Base-by-base conservation (phyloP, 1,140 invertebrate species). In the Trichoplusia ni region DNA sequence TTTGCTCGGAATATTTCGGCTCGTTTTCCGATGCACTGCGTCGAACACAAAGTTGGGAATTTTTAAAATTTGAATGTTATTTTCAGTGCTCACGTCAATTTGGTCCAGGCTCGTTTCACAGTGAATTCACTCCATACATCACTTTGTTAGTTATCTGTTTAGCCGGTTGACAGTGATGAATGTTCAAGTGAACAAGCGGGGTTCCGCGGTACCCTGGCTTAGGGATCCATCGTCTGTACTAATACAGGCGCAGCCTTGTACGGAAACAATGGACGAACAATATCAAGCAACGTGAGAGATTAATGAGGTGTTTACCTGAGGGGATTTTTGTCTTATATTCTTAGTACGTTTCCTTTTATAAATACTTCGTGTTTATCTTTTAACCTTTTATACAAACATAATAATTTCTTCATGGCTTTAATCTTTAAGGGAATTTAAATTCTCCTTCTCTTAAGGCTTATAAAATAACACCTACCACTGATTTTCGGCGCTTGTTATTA, bases 141-240 rank as follows among this genome's bases (percentile, higher is more conserved):
- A 79, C 76, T 68, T 65, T 62, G 68, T 75, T 73, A 73, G 68
- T 75, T 75, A 78, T 78, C 70, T 73, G 69, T 75, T 70, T 69
- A 70, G 63, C 58, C 44, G 53, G 58, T 44, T 75, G 76, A 79
- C 73, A 64, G 67, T 73, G 76, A 79, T 73, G 69, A 76, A 79
- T 79, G 76, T 70, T 64, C 47, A 49, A 71, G 25, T 64, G 62
- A 73, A 70, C 66, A 66, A 46, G 33, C 59, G 38, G 51, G 58
- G 64, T 60, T 71, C 37, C 59, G 47, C 64, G 46, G 44, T 40
- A 9, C 31, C 40, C 47, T 44, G 23, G 47, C 58, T 61, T 60
- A 67, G 56, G 58, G 49, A 61, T 67, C 56, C 42, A 44, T 65
- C 53, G 53, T 13, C 33, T 64, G 61, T 40, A 46, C 25, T 54